Evolutionary conservation across 2,888 invertebrate species (phyloP), one percentile per base, ranked within the genome.

Genomic region (Drosophila rubida): DNA sequence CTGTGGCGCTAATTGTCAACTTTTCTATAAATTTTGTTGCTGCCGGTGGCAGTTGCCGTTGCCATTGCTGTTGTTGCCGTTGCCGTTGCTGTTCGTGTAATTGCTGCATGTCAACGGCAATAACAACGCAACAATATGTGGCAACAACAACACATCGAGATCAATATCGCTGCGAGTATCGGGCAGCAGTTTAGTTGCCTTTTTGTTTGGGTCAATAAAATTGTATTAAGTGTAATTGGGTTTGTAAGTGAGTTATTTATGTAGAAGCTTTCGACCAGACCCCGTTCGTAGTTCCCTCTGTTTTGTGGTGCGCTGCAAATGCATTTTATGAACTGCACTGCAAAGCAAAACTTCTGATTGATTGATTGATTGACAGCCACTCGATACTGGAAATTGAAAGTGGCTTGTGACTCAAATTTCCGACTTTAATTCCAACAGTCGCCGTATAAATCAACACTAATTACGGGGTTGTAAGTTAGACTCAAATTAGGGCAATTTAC

Each of bases 161-260:
- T 77, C 77, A 44, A 83, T 83, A 78, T 72, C 76, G 69, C 14
- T 37, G 14, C 14, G 13, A 37, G 62, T 71, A 75, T 59, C 53
- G 69, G 27, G 35, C 68, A 46, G 61, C 51, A 62, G 57, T 62
- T 74, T 64, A 57, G 58, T 53, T 69, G 60, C 69, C 61, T 44
- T 35, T 59, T 44, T 55, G 65, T 63, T 37, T 73, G 53, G 51
- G 55, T 49, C 80, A 84, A 84, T 84, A 87, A 87, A 84, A 87
- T 71, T 71, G 78, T 78, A 84, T 87, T 70, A 70, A 78, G 61
- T 80, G 82, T 78, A 84, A 87, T 84, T 84, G 84, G 87, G 46
- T 62, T 65, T 51, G 69, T 65, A 82, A 84, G 74, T 80, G 84
- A 87, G 85, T 84, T 84, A 85, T 84, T 84, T 84, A 84, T 84